Percentiles rank a stretch among this genome's conserved stretches.
Evolutionary conservation across 2,113 vertebrate genomes (phyloP).

Genomic region (Acrocephalus arundinaceus): DNA sequence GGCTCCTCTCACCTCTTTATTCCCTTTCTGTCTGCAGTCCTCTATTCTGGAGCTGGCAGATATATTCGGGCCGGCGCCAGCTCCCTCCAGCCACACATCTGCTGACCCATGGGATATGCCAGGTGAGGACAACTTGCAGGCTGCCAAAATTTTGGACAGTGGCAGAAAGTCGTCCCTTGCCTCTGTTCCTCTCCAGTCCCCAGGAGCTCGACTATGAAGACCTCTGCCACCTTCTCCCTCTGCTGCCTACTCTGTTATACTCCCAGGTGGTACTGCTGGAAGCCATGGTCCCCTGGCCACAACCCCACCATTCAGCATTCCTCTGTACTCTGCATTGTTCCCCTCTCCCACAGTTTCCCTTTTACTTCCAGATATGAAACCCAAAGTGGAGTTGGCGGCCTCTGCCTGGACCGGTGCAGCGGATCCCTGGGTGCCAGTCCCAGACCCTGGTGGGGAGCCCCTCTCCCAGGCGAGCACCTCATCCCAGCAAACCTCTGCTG

Average conservation of each 20-base stretch:
- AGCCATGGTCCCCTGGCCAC: background rate
- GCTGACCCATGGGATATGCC: conserved; percentile 84
- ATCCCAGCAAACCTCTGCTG: conserved; percentile 42
- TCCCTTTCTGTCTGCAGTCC: conserved; percentile 76
- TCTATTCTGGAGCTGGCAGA: conserved; percentile 92
- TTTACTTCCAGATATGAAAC: conserved; percentile 69
- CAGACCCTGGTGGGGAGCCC: conserved; percentile 35
- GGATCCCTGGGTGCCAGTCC: conserved; percentile 74
- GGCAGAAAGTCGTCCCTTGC: background rate
- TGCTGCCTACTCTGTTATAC: rapidly evolving
- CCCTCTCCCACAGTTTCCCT: background rate
- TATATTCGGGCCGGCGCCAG: conserved; percentile 81
- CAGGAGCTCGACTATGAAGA: background rate
- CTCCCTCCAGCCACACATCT: conserved; percentile 73
- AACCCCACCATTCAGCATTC: background rate
- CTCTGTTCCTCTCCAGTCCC: background rate
- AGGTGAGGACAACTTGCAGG: conserved; percentile 22
- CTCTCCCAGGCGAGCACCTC: conserved; percentile 44
- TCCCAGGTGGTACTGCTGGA: background rate
- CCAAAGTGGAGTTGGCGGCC: conserved; percentile 55
- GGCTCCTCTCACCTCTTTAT: background rate
- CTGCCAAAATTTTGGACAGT: background rate
- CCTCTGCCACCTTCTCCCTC: background rate
- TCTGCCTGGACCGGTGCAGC: conserved; percentile 67
- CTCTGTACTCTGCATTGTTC: background rate